Evolutionary conservation across 2,888 invertebrate species (phyloP), one percentile per base, ranked within the genome.

Genomic region (Leptinotarsa rubiginosa): DNA sequence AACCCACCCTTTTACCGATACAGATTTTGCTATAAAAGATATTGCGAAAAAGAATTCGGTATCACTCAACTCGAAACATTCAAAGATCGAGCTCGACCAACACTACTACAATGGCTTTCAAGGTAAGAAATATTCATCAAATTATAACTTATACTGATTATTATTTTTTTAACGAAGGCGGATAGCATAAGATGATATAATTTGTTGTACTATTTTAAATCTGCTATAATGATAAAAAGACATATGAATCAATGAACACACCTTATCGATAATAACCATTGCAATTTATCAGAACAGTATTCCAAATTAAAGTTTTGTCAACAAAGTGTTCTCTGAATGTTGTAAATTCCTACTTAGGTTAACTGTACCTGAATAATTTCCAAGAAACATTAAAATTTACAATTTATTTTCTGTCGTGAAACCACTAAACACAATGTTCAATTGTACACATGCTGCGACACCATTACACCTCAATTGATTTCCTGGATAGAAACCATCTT

Each of bases 1-100:
- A 62, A 62, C 62, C 18, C 18, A 31, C 62, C 62, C 62, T 62
- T 62, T 62, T 41, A n/a, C 16, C n/a, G 62, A 41, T 62, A 18
- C 15, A 15, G n/a, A 41, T 41, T 31, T 41, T n/a, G 62, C n/a
- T 62, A 62, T 62, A 62, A 62, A 62, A 62, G 62, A 62, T 31
- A 16, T 62, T 18, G 31, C 41, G 62, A 31, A 41, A n/a, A 25
- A 25, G 10, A 62, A 31, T 10, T 4, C 5, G 41, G 0, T 41
- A 62, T 62, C 62, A 62, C 13, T 62, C 4, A 13, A 25, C 62
- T 31, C 31, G 16, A 25, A 25, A 31, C 31, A 62, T n/a, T 62
- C 62, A 25, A 2, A 62, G 15, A 41, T 62, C 62, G 13, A 62
- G 16, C 12, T 41, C 12, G n/a, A 31, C 25, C 16, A 16, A 15